Conservation (phyloP, 2,113 vertebrate genomes). For the Podarcis muralis region DNA sequence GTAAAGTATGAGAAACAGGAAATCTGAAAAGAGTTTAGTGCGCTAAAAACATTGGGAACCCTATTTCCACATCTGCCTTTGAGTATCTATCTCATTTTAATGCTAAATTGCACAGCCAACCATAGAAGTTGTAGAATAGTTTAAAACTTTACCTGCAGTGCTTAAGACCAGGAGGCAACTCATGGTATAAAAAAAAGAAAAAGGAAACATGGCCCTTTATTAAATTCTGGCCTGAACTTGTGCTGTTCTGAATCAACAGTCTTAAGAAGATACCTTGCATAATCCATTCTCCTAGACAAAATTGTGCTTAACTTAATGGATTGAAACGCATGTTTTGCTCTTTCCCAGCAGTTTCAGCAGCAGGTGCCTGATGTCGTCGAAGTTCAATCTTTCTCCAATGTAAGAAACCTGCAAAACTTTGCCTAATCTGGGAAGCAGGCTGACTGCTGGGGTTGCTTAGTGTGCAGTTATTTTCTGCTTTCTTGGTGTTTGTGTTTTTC, state of each 20-base stretch:
- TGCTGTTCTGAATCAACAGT: neutral
- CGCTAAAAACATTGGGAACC: neutral
- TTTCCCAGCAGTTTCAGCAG: constrained; percentile 27
- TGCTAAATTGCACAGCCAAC: neutral
- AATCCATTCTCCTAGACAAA: neutral
- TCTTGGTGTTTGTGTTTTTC: neutral
- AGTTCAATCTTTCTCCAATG: neutral
- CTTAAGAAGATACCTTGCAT: neutral
- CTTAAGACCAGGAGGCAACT: neutral
- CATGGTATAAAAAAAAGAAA: neutral
- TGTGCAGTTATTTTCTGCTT: neutral
- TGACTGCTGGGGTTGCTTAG: constrained; percentile 31
- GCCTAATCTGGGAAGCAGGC: constrained; percentile 34
- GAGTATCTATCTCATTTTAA: neutral
- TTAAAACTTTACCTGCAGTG: neutral
- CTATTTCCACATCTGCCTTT: neutral
- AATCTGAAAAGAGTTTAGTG: neutral
- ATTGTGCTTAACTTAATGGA: neutral
- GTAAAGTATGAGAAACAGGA: neutral
- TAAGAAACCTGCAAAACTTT: constrained; percentile 31
- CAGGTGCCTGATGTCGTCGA: neutral
- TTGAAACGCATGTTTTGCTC: constrained; percentile 19
- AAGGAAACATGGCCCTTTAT: neutral
- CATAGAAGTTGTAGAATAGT: neutral
- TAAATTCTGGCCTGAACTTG: neutral